Base-by-base conservation (phyloP, 2,113 vertebrate genomes). In the Peromyscus leucopus region DNA sequence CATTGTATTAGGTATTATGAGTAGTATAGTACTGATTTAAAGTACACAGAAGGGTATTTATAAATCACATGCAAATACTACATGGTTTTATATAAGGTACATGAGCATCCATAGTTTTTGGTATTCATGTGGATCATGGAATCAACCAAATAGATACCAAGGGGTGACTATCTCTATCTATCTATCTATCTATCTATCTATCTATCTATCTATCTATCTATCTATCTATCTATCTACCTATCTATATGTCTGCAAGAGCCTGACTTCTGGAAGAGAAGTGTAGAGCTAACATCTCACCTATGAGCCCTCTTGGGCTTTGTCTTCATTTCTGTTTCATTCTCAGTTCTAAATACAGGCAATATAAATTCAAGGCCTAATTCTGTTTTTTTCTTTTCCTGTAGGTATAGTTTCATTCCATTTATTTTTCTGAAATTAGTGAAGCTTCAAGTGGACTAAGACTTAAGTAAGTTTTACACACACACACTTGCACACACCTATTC, bases 351-450 rank as follows among this genome's bases (percentile, higher is more conserved):
- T 51, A 80, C 7, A 74, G 42, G 79, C 65, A 33, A 88, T 31
- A 51, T 72, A 71, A 95, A 74, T 93, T 94, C 57, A 67, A 94
- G 28, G 51, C 87, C 75, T 84, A 78, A 78, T 90, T 75, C 59
- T 42, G n/a, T n/a, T 90, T 57, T n/a, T 72, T 72, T 72, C 36
- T n/a, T 72, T 72, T 72, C 69, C 36, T 51, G 63, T 63, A 22
- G 12, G 22, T 63, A 9, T 42, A 28, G 39, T 26, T 59, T 83
- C 61, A 61, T 59, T 39, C 36, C 11, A 4, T 39, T 83, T 39
- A 59, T 83, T 61, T 83, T 61, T 83, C 57, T 26, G 11, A 84
- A 84, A 42, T n/a, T 63, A 63, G 59, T 63, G n/a, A 63, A 85
- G 16, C 26, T 65, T 63, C 10, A 51, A 51, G 51, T 51, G 51